phyloP scores from a whole-genome alignment of 2,888 invertebrate species.

The Xestia rhomboidea region DNA sequence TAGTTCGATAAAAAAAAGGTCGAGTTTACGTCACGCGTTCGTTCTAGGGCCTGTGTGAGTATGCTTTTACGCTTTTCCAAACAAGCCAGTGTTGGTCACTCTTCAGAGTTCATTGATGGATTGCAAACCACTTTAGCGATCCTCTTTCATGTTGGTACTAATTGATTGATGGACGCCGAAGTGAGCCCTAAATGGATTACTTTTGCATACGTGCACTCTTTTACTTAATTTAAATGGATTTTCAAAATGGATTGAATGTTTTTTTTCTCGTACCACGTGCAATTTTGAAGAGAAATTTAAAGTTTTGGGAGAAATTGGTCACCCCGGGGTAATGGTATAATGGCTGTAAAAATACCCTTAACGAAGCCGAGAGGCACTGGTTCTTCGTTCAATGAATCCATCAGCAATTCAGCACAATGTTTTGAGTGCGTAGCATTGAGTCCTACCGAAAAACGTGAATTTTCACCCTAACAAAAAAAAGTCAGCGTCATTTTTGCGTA shows the following conservation, averaged over 20 bases:
- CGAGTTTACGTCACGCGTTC: background rate
- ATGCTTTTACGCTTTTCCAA: background rate
- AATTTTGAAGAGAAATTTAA: background rate
- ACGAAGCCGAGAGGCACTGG: no score
- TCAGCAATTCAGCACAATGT: no score
- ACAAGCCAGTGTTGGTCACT: background rate
- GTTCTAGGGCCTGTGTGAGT: background rate
- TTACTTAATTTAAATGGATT: background rate
- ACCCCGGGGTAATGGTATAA: no score
- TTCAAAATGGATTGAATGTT: background rate
- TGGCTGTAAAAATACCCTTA: no score
- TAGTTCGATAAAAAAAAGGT: background rate
- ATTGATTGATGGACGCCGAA: constrained; percentile 39
- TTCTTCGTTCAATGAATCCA: no score
- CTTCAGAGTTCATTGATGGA: constrained; percentile 34
- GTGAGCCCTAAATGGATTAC: constrained; percentile 2
- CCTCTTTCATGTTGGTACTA: constrained; percentile 19
- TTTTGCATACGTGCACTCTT: constrained; percentile 2
- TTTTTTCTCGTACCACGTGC: background rate
- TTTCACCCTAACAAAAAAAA: no score
- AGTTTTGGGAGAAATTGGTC: background rate
- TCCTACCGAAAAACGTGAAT: no score
- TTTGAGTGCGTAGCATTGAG: no score
- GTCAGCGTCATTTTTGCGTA: no score
- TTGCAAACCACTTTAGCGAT: constrained; percentile 24